Base-by-base conservation (phyloP, 2,888 invertebrate species). In the Rapana venosa region DNA sequence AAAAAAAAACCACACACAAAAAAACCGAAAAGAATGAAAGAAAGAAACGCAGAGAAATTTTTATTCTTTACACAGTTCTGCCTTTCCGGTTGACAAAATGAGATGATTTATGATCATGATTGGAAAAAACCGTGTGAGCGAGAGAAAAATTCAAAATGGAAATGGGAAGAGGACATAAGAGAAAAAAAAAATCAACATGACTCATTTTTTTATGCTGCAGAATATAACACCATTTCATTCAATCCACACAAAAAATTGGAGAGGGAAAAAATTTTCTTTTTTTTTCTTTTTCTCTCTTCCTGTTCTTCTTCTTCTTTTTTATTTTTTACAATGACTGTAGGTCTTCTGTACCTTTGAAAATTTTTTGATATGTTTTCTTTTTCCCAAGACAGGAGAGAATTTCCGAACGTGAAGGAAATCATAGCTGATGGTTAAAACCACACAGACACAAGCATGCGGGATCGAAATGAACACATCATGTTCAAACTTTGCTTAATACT, bases 281-380 rank as follows among this genome's bases (percentile, higher is more conserved):
- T 79, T 79, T 74, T 74, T n/a, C 8, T 74, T 74, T 74, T 74
- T 8, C 8, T 8, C 8, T 47, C 17, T 26, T 36, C 6, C 1
- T 22, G 13, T 47, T 47, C 36, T 79, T 79, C 32, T 74, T 74
- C 74, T n/a, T 74, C 26, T 74, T 74, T 74, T 35, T 79, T 17
- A 17, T 35, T 35, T 83, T 83, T 36, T 83, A 83, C 81, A 83
- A 47, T 66, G 66, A 66, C 15, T 26, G 26, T 2, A 83, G 81
- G 81, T 83, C 81, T 83, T 83, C 81, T 26, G 81, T 83, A 85
- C 85, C 56, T 85, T 85, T 85, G 30, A 30, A 58, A 30, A 58
- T 85, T 74, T 74, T 74, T 87, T 87, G 87, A 87, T 87, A 87
- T 87, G 87, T 87, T 87, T n/a, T 87, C 87, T 74, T 86, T 86